Evolutionary conservation across 2,797 vertebrate genomes (phyloP).

Genomic region (Tangara arthus): DNA sequence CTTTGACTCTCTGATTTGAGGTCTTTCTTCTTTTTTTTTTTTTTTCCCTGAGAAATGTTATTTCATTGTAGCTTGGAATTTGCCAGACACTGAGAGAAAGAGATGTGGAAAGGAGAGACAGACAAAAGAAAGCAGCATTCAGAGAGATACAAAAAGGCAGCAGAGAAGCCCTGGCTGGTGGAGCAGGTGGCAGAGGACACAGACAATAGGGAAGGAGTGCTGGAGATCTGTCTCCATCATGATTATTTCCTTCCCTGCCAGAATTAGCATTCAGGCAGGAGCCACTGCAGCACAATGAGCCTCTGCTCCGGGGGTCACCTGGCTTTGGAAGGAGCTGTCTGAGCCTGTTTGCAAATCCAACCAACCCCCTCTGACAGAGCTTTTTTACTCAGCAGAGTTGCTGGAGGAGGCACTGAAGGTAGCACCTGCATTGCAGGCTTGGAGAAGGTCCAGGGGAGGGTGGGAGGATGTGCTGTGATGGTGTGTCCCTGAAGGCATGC

Average conservation of each 20-base stretch:
- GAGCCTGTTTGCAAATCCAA: conserved; percentile 56
- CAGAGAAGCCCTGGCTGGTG: neutral
- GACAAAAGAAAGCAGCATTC: conserved; percentile 39
- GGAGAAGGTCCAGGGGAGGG: conserved; percentile 49
- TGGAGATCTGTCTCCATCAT: conserved; percentile 40
- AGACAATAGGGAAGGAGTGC: conserved; percentile 33
- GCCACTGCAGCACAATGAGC: neutral
- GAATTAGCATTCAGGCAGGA: conserved; percentile 53
- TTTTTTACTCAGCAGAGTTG: neutral
- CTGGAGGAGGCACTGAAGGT: conserved; percentile 8
- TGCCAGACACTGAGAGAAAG: neutral
- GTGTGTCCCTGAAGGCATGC: conserved; percentile 19
- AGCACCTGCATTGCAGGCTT: conserved; percentile 69
- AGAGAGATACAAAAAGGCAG: neutral
- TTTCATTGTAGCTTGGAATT: conserved; percentile 14
- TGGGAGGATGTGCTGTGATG: conserved; percentile 37
- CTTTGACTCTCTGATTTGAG: neutral
- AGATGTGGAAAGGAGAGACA: conserved; percentile 20
- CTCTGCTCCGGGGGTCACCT: conserved; percentile 26
- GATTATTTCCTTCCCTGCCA: conserved; percentile 17
- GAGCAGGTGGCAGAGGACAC: conserved; percentile 48
- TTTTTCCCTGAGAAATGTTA: neutral
- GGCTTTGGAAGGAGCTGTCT: conserved; percentile 19
- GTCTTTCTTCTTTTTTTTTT: neutral
- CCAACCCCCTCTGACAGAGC: neutral